Conservation (phyloP, 2,797 vertebrate species). For the Hoplostethus atlanticus region DNA sequence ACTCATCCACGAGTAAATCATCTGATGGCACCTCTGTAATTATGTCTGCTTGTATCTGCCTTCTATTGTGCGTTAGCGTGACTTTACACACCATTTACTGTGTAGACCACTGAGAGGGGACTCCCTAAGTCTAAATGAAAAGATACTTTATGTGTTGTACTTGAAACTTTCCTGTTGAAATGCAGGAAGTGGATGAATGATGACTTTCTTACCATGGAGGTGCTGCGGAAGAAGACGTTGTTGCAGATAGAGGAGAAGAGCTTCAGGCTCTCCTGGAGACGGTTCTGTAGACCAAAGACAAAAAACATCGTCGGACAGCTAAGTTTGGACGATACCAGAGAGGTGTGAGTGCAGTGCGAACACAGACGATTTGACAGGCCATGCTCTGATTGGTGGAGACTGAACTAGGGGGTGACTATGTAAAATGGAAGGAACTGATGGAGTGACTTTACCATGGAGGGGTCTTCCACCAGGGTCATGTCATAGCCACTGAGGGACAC, state of each 20-base stretch:
- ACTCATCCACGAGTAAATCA: background rate
- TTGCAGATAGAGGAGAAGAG: conserved; percentile 87
- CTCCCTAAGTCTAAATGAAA: background rate
- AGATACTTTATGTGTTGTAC: background rate
- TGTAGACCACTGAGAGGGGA: background rate
- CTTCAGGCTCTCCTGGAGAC: conserved; percentile 86
- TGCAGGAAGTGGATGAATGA: background rate
- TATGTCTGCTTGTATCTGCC: background rate
- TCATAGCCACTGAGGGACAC: conserved; percentile 86
- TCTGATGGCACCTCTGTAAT: background rate
- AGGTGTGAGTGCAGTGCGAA: background rate
- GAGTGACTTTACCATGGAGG: conserved; percentile 74
- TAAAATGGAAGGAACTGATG: background rate
- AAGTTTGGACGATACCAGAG: background rate
- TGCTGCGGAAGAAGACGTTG: conserved; percentile 85
- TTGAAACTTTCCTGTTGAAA: background rate
- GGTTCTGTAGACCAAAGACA: conserved; percentile 77
- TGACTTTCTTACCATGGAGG: conserved; percentile 79
- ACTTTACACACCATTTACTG: background rate
- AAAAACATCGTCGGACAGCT: conserved; percentile 2
- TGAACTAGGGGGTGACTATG: background rate
- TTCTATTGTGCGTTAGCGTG: background rate
- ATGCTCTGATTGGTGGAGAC: conserved; percentile 3
- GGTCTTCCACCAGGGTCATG: conserved; percentile 85
- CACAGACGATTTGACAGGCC: background rate